Evolutionary conservation across 2,797 vertebrate species (phyloP), one percentile per base, ranked within the genome.

Genomic region (Halcyon smyrnensis): DNA sequence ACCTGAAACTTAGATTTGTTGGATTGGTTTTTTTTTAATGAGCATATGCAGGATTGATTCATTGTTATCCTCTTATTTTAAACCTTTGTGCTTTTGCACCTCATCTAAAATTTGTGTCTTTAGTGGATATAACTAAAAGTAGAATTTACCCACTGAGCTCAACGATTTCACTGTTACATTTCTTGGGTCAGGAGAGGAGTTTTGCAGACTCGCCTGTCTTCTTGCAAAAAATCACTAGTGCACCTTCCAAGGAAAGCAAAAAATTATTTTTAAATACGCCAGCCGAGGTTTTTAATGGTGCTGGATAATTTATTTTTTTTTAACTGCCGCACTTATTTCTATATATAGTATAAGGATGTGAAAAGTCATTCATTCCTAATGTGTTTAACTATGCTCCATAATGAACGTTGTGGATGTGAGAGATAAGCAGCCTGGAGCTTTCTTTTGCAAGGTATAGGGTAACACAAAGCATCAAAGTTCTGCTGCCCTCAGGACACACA

Each of bases 341-440:
- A 4, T 89, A 80, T 90, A 69, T 87, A 87, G 74, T 39, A 39
- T 62, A 75, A 92, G 77, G 90, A 91, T 80, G 85, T 96, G 93
- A 95, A 82, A 78, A 95, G 83, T 79, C 87, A 82, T 90, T 96
- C 74, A 6, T 86, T 95, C 81, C 78, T 84, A 92, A 89, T 87
- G 67, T 74, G 68, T 90, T 95, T 94, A 87, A 92, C 64, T 96
- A 11, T 34, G 70, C 80, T 85, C 34, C 18, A 30, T 90, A 92
- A 94, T 94, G 90, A 96, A 85, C 59, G 91, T 70, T 89, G 83
- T 88, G 94, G 91, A 95, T 95, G 86, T 94, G 86, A 46, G 93
- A 95, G 95, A 96, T 96, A 96, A 95, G 93, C 94, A 96, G 96
- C 96, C 95, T 48, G 56, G 87, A 95, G 95, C 90, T 95, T 89